A percentile compares a stretch with the other conserved stretches of the same genome.
phyloP scores from a whole-genome alignment of 1,140 invertebrate species.

The Wasmannia auropunctata region DNA sequence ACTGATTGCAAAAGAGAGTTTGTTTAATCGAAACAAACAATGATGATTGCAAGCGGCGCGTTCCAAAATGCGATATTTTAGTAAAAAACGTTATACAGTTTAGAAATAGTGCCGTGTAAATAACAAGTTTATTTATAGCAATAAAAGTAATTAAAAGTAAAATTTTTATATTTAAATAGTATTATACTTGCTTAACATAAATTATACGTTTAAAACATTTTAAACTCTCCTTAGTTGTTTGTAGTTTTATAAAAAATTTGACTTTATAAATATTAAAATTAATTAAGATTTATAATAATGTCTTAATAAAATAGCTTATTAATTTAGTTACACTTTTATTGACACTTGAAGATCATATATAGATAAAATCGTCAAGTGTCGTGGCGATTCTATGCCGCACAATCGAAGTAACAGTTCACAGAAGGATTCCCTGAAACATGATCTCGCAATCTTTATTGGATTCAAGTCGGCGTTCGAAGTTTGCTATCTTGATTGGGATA shows the following conservation, averaged over 20 bases:
- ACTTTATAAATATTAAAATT: background rate
- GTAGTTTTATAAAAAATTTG: background rate
- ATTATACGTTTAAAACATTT: background rate
- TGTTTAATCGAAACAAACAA: background rate
- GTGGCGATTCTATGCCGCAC: slow-evolving; percentile 81
- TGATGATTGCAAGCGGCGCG: background rate
- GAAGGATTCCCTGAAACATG: slow-evolving; percentile 86
- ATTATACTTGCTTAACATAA: background rate
- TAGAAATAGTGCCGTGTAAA: background rate
- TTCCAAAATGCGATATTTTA: background rate
- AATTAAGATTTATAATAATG: background rate
- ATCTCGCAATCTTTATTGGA: slow-evolving; percentile 97
- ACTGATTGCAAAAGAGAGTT: background rate
- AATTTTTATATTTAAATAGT: background rate
- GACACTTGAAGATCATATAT: no score
- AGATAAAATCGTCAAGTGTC: slow-evolving; percentile 86
- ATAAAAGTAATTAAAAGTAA: background rate
- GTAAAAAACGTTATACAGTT: background rate
- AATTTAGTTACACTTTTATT: background rate
- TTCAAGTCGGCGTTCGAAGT: slow-evolving; percentile 99
- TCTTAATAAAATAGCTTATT: background rate
- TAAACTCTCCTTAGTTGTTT: no score
- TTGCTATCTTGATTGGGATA: slow-evolving; percentile 97
- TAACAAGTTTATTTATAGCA: background rate
- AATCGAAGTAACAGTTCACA: slow-evolving; percentile 84